A percentile compares a stretch with the other conserved stretches of the same genome.
Evolutionary conservation across 2,113 vertebrate genomes (phyloP).

Genomic region (Microcebus griseorufus): DNA sequence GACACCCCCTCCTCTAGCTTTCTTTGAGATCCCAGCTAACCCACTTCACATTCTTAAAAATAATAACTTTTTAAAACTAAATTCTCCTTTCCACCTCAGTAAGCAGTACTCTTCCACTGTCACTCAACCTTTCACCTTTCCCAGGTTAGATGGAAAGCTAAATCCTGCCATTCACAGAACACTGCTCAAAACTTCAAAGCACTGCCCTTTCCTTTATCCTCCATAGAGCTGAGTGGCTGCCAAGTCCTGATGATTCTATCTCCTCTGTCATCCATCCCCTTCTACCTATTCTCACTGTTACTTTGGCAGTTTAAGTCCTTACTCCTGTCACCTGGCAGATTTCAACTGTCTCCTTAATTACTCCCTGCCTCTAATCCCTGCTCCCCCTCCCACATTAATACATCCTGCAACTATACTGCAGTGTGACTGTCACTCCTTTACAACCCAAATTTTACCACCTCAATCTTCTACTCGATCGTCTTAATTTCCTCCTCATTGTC

Average conservation of each 20-base stretch:
- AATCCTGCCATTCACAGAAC: background rate
- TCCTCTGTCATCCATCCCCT: background rate
- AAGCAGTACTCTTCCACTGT: background rate
- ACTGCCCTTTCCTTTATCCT: background rate
- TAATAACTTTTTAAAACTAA: background rate
- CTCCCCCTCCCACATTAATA: background rate
- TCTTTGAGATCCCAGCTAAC: background rate
- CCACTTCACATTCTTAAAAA: background rate
- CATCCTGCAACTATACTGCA: background rate
- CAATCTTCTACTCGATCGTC: background rate
- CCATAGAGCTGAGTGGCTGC: no score
- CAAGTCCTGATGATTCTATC: background rate
- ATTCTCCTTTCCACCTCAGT: background rate
- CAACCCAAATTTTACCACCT: background rate
- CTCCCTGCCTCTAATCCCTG: background rate
- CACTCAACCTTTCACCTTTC: background rate
- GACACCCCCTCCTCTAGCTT: background rate
- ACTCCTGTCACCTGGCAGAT: background rate
- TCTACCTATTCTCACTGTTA: background rate
- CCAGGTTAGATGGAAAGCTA: background rate
- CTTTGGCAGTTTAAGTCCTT: background rate
- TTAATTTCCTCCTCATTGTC: background rate
- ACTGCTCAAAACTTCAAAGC: background rate
- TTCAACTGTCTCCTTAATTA: background rate
- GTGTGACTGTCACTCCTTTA: background rate